These are phyloP conservation scores for Bostrychus sinensis DNA, from an alignment of 2,113 vertebrate genomes.

Conservation along the genomic window DNA sequence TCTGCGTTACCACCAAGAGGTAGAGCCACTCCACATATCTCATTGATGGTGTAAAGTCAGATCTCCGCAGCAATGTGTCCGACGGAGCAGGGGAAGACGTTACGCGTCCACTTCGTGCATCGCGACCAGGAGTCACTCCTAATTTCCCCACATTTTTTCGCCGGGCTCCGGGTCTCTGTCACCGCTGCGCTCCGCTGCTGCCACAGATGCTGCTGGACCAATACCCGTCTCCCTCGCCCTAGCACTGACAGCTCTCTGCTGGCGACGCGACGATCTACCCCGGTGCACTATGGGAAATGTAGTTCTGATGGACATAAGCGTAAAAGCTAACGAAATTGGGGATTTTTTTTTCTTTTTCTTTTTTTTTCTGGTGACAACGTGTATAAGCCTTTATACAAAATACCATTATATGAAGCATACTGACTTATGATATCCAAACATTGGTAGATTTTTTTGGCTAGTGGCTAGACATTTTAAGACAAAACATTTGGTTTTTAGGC, in stretches of 20 bases:
- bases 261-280: slow-evolving; percentile 46
- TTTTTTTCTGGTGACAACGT: too few relatives aligned
- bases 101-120: slow-evolving; percentile 50
- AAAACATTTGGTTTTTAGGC: too few relatives aligned
- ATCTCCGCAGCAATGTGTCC: slow-evolving; percentile 47
- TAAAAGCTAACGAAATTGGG: neutral
- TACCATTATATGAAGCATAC: too few relatives aligned
- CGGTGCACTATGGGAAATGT: slow-evolving; percentile 69
- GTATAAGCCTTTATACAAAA: too few relatives aligned
- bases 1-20: slow-evolving; percentile 69
- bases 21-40: slow-evolving; percentile 66
- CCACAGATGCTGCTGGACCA: slow-evolving; percentile 75
- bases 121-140: slow-evolving; percentile 22
- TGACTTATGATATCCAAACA: too few relatives aligned
- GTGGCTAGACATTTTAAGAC: too few relatives aligned
- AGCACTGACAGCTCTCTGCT: slow-evolving; percentile 63
- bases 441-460: too few relatives aligned
- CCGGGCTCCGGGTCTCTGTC: slow-evolving; percentile 48
- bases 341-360: neutral
- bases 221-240: slow-evolving; percentile 38
- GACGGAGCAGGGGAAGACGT: slow-evolving; percentile 26
- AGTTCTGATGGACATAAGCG: slow-evolving; percentile 35
- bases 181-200: slow-evolving; percentile 53
- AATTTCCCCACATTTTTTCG: slow-evolving; percentile 60
- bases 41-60: slow-evolving; percentile 64